phyloP scores from a whole-genome alignment of 2,888 invertebrate genomes.

The Busseola fusca region DNA sequence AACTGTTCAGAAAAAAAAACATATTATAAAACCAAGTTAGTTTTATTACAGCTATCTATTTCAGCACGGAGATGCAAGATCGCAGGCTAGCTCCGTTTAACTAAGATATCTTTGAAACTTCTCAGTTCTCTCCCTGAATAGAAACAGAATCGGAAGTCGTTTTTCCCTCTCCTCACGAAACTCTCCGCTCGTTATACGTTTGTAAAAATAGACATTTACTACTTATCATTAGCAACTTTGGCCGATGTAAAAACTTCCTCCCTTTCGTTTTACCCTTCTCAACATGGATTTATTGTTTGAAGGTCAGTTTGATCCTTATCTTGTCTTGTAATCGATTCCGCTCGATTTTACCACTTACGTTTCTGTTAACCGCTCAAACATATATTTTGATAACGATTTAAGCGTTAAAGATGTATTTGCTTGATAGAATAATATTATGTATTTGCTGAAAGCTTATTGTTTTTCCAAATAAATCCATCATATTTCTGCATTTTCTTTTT shows the following conservation, averaged over 20 bases:
- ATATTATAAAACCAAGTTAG: slow-evolving; percentile 34
- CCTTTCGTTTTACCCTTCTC: slow-evolving; percentile 67
- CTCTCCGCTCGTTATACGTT: slow-evolving; percentile 47
- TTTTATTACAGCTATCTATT: slow-evolving; percentile 56
- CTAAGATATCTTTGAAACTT: slow-evolving; percentile 51
- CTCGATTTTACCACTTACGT: slow-evolving; percentile 49
- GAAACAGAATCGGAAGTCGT: slow-evolving; percentile 50
- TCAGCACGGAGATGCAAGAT: slow-evolving; percentile 38
- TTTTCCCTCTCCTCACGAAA: slow-evolving; percentile 33
- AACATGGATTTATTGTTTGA: slow-evolving; percentile 67
- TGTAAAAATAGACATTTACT: slow-evolving; percentile 55
- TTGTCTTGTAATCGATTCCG: slow-evolving; percentile 62
- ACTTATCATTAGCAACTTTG: slow-evolving; percentile 64
- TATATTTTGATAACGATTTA: slow-evolving; percentile 26
- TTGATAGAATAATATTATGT: background rate
- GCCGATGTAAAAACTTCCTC: slow-evolving; percentile 61
- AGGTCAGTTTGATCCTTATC: slow-evolving; percentile 66
- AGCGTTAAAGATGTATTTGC: slow-evolving; percentile 18
- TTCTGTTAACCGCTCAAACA: slow-evolving; percentile 38
- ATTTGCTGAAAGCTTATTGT: too few species aligned
- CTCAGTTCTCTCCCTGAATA: slow-evolving; percentile 39
- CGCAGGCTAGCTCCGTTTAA: slow-evolving; percentile 42
- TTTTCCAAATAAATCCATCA: background rate
- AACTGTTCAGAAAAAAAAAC: slow-evolving; percentile 23
- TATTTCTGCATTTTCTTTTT: background rate